Evolutionary conservation across 2,113 vertebrate species (phyloP).

Genomic region (Patagioenas fasciata): DNA sequence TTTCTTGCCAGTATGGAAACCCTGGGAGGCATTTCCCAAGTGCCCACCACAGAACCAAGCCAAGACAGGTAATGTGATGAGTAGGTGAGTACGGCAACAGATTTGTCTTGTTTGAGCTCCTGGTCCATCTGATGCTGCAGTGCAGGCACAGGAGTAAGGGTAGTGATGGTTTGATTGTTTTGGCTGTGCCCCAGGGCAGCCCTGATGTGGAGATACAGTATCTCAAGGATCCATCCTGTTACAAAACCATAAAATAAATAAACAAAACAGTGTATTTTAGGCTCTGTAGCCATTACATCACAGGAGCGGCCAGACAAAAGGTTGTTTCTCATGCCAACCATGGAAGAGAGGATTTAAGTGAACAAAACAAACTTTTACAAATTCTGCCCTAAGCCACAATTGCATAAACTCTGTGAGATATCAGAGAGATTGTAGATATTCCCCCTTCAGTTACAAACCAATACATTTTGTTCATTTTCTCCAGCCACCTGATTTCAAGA

Average conservation of each 20-base stretch:
- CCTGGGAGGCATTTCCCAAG: rapidly evolving
- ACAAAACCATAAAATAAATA: neutral
- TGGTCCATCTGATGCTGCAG: rapidly evolving
- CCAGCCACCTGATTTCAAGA: neutral
- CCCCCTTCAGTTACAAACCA: neutral
- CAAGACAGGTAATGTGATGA: rapidly evolving
- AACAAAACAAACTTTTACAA: neutral
- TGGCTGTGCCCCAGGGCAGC: neutral
- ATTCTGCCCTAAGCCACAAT: neutral
- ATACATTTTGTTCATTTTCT: neutral
- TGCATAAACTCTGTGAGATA: neutral
- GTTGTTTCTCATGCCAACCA: rapidly evolving
- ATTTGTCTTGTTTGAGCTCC: neutral
- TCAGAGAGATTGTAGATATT: neutral
- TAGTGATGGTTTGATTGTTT: neutral
- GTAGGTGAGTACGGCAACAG: rapidly evolving
- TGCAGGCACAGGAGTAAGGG: neutral
- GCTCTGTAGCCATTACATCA: neutral
- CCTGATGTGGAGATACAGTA: neutral
- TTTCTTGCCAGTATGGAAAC: rapidly evolving
- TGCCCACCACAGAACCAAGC: rapidly evolving
- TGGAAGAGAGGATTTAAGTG: neutral
- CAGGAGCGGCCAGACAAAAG: neutral
- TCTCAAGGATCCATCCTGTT: neutral
- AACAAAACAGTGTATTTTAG: neutral